Conservation (phyloP, 2,888 invertebrate genomes). For the Amiota mariae region DNA sequence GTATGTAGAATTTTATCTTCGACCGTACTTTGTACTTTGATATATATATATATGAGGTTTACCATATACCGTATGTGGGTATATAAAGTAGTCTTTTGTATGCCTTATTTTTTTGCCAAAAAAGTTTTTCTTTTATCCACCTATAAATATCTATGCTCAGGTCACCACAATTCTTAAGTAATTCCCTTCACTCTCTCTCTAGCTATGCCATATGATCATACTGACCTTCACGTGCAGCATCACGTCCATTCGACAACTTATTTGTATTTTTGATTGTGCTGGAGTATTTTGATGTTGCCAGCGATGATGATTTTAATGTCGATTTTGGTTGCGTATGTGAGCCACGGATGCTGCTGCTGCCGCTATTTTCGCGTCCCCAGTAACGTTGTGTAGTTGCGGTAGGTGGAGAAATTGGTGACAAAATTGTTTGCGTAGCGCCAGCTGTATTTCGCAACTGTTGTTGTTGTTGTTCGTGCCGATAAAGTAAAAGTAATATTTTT, state of each 20-base stretch:
- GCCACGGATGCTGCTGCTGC: conserved; percentile 34
- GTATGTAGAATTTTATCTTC: no score
- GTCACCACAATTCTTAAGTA: no score
- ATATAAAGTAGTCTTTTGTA: no score
- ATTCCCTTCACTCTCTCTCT: no score
- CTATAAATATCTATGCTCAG: no score
- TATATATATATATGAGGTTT: no score
- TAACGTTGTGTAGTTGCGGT: conserved; percentile 58
- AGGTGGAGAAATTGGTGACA: conserved; percentile 72
- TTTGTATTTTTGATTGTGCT: conserved; percentile 50
- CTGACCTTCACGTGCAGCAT: conserved; percentile 71
- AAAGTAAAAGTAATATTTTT: no score
- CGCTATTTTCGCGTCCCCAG: conserved; percentile 70
- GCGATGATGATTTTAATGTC: conserved; percentile 43
- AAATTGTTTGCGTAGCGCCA: conserved; percentile 63
- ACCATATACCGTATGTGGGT: no score
- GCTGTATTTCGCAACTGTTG: background rate
- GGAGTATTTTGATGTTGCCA: conserved; percentile 50
- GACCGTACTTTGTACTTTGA: no score
- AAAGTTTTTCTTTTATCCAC: no score
- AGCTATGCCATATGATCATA: conserved; percentile 6
- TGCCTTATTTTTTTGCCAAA: no score
- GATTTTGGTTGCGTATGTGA: conserved; percentile 42
- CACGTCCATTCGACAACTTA: conserved; percentile 53
- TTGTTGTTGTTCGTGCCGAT: no score